Evolutionary conservation across 2,113 vertebrate genomes (phyloP).

Genomic region (Ginglymostoma cirratum): DNA sequence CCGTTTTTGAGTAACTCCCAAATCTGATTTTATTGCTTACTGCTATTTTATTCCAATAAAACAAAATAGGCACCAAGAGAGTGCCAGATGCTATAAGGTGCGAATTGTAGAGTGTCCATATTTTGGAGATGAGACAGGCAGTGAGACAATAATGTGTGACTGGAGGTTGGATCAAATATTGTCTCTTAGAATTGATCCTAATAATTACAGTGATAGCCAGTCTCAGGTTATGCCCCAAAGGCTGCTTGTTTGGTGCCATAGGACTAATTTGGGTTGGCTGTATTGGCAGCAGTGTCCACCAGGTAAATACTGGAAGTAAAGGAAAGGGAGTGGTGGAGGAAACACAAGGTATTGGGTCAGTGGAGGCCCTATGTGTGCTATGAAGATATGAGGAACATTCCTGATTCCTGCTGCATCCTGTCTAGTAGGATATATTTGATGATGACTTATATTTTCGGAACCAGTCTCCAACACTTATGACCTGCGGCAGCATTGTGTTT

Average conservation of each 20-base stretch:
- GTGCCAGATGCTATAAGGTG: background rate
- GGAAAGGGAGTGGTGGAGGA: background rate
- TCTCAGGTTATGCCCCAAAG: background rate
- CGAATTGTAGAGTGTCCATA: background rate
- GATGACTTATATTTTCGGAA: background rate
- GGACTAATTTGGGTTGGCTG: background rate
- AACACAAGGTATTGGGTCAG: background rate
- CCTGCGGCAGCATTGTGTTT: too few relatives aligned
- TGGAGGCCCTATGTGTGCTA: background rate
- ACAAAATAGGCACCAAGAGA: background rate
- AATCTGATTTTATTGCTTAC: background rate
- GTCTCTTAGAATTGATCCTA: background rate
- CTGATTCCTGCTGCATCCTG: background rate
- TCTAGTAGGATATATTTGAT: background rate
- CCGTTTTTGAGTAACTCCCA: background rate
- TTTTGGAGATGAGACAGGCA: too few relatives aligned
- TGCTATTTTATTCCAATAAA: background rate
- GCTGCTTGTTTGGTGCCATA: background rate
- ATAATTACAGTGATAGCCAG: background rate
- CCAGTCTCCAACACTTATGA: background rate
- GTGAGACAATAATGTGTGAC: too few relatives aligned
- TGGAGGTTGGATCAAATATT: background rate
- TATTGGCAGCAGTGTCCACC: background rate
- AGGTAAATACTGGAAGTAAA: background rate
- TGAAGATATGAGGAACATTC: background rate